phyloP scores from a whole-genome alignment of 2,888 invertebrate genomes.

The Piscicola geometra region DNA sequence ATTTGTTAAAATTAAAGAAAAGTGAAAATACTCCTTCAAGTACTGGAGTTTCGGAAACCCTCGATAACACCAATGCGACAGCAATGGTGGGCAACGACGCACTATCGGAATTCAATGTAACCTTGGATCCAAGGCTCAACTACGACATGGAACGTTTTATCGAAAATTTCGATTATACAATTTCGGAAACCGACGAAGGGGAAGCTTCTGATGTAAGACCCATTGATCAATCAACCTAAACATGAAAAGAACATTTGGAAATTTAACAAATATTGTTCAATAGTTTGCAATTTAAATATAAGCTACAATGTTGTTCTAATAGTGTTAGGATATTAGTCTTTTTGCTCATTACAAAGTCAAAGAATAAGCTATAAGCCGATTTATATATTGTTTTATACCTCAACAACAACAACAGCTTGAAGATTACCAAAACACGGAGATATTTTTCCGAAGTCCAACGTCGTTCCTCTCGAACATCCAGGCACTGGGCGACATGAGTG shows the following conservation, averaged over 20 bases:
- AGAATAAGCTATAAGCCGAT: too few species aligned
- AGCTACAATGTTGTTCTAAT: too few species aligned
- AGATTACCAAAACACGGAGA: not conserved
- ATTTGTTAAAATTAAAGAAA: not conserved
- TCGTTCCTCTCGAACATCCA: not conserved
- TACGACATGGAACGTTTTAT: not conserved
- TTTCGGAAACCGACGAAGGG: constrained; percentile 4
- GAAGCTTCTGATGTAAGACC: not conserved
- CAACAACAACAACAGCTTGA: not conserved
- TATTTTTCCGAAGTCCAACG: not conserved
- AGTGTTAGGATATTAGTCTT: too few species aligned
- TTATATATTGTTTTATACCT: not conserved
- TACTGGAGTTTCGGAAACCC: constrained; percentile 10
- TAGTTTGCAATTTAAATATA: too few species aligned
- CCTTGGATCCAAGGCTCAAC: constrained; percentile 8
- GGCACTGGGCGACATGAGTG: constrained; percentile 4
- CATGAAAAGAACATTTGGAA: too few species aligned
- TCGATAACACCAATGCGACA: not conserved
- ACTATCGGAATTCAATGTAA: constrained; percentile 5
- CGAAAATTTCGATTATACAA: constrained; percentile 2
- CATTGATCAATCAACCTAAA: too few species aligned
- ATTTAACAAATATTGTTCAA: too few species aligned
- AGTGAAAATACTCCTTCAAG: not conserved
- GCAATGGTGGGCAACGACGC: not conserved
- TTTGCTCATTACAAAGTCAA: too few species aligned